A percentile compares a stretch with the other conserved stretches of the same genome.
phyloP scores from a whole-genome alignment of 2,113 vertebrate species.

The Malurus cyaneus region DNA sequence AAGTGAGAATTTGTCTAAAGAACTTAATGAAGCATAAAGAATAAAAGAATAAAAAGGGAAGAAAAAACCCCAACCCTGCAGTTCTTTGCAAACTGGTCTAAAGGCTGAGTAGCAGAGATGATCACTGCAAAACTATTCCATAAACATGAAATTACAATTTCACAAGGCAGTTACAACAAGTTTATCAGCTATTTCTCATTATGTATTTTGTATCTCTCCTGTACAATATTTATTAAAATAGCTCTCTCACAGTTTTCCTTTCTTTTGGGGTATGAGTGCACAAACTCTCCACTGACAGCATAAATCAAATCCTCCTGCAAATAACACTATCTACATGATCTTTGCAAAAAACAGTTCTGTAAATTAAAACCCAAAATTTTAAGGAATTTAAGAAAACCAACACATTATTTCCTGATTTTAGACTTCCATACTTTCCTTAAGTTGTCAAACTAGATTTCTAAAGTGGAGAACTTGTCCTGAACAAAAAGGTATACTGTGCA shows the following conservation, averaged over 20 bases:
- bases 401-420: background rate
- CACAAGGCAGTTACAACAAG: background rate
- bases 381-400: background rate
- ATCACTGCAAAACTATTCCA: background rate
- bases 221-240: background rate
- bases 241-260: background rate
- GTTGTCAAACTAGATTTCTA: background rate
- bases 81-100: background rate
- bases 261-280: background rate
- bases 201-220: background rate
- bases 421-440: background rate
- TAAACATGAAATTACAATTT: background rate
- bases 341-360: background rate
- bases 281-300: background rate
- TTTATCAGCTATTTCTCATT: background rate
- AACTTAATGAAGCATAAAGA: background rate
- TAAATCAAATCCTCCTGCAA: background rate
- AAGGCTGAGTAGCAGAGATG: background rate
- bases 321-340: background rate
- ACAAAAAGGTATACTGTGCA: background rate
- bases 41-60: background rate
- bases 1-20: background rate
- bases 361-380: background rate
- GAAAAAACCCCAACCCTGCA: background rate
- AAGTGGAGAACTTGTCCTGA: background rate